phyloP scores from a whole-genome alignment of 2,113 vertebrate genomes.

The Potamarius usumacintae region DNA sequence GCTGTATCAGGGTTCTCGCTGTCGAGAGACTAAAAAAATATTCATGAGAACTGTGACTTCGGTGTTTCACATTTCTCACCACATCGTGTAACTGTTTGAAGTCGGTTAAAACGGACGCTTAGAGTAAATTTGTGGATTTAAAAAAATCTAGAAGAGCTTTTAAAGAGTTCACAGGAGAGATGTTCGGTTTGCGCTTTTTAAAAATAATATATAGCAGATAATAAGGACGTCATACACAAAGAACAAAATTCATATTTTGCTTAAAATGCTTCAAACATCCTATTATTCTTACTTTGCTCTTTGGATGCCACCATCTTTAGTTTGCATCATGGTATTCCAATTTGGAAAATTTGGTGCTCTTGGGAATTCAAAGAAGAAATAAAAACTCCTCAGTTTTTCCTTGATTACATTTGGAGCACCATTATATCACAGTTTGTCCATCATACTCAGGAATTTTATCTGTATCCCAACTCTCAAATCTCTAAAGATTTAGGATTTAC shows the following conservation, averaged over 20 bases:
- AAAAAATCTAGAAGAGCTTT: neutral
- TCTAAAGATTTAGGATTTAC: neutral
- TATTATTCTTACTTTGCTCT: neutral
- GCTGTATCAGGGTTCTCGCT: neutral
- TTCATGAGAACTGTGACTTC: neutral
- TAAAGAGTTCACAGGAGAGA: neutral
- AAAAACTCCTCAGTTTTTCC: neutral
- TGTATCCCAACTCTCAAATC: neutral
- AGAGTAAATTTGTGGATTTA: neutral
- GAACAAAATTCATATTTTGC: neutral
- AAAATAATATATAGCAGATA: neutral
- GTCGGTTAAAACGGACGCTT: neutral
- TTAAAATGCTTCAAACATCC: neutral
- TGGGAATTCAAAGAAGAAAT: neutral
- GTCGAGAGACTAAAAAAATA: neutral
- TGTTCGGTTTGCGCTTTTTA: neutral
- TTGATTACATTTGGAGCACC: neutral
- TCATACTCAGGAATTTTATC: neutral
- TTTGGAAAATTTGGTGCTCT: neutral
- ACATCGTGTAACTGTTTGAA: neutral
- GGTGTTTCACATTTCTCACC: neutral
- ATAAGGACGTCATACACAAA: neutral
- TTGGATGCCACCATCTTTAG: neutral
- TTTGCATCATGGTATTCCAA: neutral
- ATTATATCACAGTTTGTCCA: neutral